Evolutionary conservation across 1,140 invertebrate species (phyloP).

Genomic region (Brachionus rotundiformis): DNA sequence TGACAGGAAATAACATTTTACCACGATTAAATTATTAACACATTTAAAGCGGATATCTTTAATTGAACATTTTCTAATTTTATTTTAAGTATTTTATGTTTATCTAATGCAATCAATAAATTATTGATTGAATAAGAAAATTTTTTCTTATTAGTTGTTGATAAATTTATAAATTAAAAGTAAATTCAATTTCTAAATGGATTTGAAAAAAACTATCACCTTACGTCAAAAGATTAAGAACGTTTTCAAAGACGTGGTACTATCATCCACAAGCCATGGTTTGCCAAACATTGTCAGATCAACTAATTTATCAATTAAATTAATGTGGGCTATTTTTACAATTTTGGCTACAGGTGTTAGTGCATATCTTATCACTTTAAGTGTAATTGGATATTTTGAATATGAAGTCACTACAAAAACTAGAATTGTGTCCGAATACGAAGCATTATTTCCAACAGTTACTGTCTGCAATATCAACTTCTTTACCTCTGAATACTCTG

Average conservation of each 20-base stretch:
- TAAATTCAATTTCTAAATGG: not conserved
- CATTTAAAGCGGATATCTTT: no score
- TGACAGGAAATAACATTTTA: no score
- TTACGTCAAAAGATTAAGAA: not conserved
- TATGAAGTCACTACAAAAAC: conserved; percentile 24
- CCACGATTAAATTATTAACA: no score
- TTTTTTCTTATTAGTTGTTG: not conserved
- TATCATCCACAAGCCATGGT: conserved; percentile 26
- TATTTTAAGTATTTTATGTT: no score
- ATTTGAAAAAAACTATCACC: not conserved
- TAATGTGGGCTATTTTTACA: conserved; percentile 16
- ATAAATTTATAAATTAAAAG: not conserved
- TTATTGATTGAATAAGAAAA: no score
- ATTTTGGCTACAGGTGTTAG: not conserved
- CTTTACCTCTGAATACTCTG: not conserved
- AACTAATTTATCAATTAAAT: not conserved
- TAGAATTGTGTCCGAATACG: not conserved
- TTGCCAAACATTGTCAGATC: conserved; percentile 3
- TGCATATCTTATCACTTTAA: conserved; percentile 9
- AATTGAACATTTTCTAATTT: no score
- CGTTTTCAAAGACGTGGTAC: not conserved
- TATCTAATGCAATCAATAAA: no score
- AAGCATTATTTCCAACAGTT: conserved; percentile 13
- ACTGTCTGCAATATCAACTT: conserved; percentile 25
- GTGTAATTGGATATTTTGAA: not conserved